A percentile compares a stretch with the other conserved stretches of the same genome.
phyloP scores from a whole-genome alignment of 2,113 vertebrate genomes.

The Acrocephalus arundinaceus region DNA sequence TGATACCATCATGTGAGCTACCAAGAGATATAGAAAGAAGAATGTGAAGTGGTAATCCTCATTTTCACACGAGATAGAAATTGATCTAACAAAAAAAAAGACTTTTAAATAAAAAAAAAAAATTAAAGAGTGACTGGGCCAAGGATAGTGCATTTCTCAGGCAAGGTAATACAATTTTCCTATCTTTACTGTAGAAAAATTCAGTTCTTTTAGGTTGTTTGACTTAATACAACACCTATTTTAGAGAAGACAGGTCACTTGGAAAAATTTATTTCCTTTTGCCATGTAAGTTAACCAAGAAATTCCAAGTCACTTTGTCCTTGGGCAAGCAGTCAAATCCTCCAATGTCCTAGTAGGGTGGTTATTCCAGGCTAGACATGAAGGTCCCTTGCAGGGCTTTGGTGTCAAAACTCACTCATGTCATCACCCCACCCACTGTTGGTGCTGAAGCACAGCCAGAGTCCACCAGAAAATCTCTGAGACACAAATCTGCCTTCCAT shows the following conservation, averaged over 20 bases:
- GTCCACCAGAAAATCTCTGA: neutral
- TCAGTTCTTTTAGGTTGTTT: neutral
- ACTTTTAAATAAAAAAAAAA: too few species aligned
- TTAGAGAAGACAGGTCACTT: neutral
- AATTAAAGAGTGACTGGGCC: neutral
- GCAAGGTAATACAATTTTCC: neutral
- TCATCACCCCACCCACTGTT: fast-evolving
- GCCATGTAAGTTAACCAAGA: neutral
- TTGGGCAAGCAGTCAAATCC: neutral
- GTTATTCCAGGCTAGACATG: neutral
- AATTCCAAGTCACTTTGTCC: neutral
- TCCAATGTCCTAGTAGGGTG: neutral
- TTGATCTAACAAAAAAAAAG: neutral
- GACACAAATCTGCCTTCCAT: neutral
- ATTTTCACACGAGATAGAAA: neutral
- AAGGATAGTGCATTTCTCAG: neutral
- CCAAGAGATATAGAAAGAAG: neutral
- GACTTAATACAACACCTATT: neutral
- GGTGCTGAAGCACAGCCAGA: neutral
- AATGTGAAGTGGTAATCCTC: neutral
- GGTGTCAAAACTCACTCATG: neutral
- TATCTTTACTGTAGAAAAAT: neutral
- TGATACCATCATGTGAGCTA: neutral
- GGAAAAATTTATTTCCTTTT: neutral
- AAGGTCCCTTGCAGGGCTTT: neutral